Evolutionary conservation across 2,113 vertebrate genomes (phyloP), one percentile per base, ranked within the genome.

Genomic region (Brevimyrus niger): DNA sequence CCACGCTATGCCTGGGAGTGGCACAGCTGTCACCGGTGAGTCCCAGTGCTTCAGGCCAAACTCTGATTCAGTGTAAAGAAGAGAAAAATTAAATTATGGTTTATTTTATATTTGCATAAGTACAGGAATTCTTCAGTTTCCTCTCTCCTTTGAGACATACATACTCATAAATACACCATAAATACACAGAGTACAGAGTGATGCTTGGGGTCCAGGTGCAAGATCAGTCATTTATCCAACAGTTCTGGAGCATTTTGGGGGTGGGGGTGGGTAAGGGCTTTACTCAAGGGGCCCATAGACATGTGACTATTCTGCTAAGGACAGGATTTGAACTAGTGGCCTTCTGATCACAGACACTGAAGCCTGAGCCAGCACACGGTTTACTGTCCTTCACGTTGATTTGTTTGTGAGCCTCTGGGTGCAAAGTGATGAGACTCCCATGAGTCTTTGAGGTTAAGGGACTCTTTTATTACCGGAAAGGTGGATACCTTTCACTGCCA

Each of bases 1-100:
- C 98, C 98, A 19, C 96, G 97, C 91, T 98, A 99, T 17, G 95
- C 97, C 87, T 99, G 98, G 98, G 97, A 99, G 92, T 99, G 98
- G 98, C 98, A 99, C 96, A 98, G 97, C 92, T 99, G 98, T 94
- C 98, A 99, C 89, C 97, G 97, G 98, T 99, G 95, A 95, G 97
- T 47, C 3, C n/a, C 23, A 0, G 47, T 27, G 11, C 23, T 51
- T 50, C 31, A 19, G 15, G 50, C 7, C 27, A 2, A 51, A 80
- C 5, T 4, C 73, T 19, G 15, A 80, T 38, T 42, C 15, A 8
- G 35, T 13, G 61, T 27, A 4, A 11, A 31, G 10, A 69, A 31
- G n/a, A 11, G 61, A 27, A 69, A 27, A 69, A 61, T n/a, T 0
- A 61, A 61, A 69, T 27, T 69, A 69, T 1, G 61, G 10, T 13